Conservation (phyloP, 2,888 invertebrate genomes). For the Pyrrhopygopsis socrates region DNA sequence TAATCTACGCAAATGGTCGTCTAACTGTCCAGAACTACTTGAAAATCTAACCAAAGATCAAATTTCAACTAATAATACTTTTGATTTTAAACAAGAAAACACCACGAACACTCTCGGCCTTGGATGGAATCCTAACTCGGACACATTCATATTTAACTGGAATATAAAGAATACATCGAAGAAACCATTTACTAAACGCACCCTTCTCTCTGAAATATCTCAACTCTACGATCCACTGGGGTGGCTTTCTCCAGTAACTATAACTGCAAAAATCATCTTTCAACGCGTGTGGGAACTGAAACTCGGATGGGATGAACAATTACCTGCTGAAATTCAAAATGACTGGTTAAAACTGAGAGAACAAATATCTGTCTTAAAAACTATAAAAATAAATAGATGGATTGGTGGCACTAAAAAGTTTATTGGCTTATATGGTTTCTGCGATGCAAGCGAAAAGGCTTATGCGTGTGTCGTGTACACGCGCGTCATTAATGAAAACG, state of each 20-base stretch:
- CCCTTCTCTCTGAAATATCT: constrained; percentile 41
- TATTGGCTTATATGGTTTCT: constrained; percentile 73
- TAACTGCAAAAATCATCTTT: constrained; percentile 53
- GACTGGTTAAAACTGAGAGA: constrained; percentile 39
- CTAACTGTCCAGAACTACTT: constrained; percentile 22
- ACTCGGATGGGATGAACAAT: constrained; percentile 61
- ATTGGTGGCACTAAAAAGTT: constrained; percentile 25
- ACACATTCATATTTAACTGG: constrained; percentile 55
- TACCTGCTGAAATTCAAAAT: constrained; percentile 33
- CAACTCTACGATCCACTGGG: constrained; percentile 60
- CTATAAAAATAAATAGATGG: constrained; percentile 52
- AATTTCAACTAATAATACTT: constrained; percentile 14
- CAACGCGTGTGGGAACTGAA: constrained; percentile 62
- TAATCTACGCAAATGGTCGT: constrained; percentile 49
- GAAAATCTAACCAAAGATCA: constrained; percentile 30
- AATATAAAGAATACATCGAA: background rate
- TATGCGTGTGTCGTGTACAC: constrained; percentile 69
- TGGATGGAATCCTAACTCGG: constrained; percentile 54
- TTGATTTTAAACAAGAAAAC: constrained; percentile 42
- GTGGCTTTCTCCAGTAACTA: constrained; percentile 41
- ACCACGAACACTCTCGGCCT: constrained; percentile 49
- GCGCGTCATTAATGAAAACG: constrained; percentile 23
- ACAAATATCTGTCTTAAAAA: constrained; percentile 19
- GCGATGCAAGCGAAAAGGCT: constrained; percentile 77
- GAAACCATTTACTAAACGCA: background rate